phyloP scores from a whole-genome alignment of 2,113 vertebrate genomes.

The Dipodomys stephensi region DNA sequence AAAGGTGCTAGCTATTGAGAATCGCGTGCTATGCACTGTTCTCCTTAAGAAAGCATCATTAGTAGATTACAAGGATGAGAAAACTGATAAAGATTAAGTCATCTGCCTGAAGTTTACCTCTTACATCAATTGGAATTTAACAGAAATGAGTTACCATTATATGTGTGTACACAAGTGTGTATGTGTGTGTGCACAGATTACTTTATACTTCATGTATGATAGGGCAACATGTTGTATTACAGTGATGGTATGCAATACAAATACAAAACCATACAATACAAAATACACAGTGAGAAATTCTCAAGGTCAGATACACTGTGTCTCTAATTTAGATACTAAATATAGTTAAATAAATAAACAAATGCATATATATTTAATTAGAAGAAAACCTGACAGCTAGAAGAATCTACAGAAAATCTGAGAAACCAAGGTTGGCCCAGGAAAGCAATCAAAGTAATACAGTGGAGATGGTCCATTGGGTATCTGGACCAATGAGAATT shows the following conservation, averaged over 20 bases:
- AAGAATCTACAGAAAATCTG: neutral
- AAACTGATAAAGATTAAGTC: neutral
- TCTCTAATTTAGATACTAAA: neutral
- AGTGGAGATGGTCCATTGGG: neutral
- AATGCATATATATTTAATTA: neutral
- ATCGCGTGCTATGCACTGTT: neutral
- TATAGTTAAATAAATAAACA: too few species aligned
- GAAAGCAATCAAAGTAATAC: neutral
- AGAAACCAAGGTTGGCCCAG: neutral
- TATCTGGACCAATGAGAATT: neutral
- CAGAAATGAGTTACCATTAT: neutral
- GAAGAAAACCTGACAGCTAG: neutral
- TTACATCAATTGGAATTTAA: neutral
- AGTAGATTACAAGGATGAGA: neutral
- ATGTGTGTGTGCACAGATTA: neutral
- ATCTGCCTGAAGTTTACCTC: neutral
- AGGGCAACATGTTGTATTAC: neutral
- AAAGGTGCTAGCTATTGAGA: neutral
- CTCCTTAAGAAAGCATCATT: neutral
- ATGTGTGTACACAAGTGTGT: neutral
- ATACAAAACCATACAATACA: neutral
- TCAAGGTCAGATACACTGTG: neutral
- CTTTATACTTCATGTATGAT: neutral
- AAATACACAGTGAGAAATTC: neutral
- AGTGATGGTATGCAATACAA: neutral